phyloP scores from a whole-genome alignment of 2,797 vertebrate species.

The Anguilla pacifica region DNA sequence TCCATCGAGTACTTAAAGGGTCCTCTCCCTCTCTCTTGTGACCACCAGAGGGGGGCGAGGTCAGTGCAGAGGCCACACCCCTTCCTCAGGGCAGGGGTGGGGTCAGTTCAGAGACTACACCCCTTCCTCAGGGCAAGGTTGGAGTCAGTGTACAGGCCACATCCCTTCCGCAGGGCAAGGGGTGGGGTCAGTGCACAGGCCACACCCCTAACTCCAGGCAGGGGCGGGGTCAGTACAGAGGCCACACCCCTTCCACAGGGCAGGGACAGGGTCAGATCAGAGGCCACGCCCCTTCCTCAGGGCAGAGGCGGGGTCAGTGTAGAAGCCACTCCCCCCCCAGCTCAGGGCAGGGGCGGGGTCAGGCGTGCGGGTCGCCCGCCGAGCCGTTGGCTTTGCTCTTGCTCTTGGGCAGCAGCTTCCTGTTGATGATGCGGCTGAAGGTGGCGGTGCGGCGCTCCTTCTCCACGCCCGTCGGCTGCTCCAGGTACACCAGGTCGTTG shows the following conservation, averaged over 20 bases:
- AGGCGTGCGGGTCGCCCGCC: conserved; percentile 65
- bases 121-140: conserved; percentile 28
- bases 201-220: too few species aligned
- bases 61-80: background rate
- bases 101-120: conserved; percentile 47
- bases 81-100: conserved; percentile 29
- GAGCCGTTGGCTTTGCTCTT: conserved; percentile 80
- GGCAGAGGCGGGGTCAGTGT: too few species aligned
- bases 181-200: too few species aligned
- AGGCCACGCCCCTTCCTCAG: too few species aligned
- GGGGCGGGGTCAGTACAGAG: too few species aligned
- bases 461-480: conserved; percentile 68
- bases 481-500: conserved; percentile 92
- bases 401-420: conserved; percentile 79
- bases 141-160: conserved; percentile 47
- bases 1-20: background rate
- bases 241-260: too few species aligned
- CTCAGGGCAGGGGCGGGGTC: conserved; percentile 43
- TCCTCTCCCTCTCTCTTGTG: background rate
- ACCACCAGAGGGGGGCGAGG: background rate
- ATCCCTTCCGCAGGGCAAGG: too few species aligned
- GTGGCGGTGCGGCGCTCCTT: conserved; percentile 80
- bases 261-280: too few species aligned
- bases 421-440: conserved; percentile 82
- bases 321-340: too few species aligned